These are phyloP conservation scores for Drosophila azteca DNA, from an alignment of 1,140 invertebrate species.

Conservation along the genomic window DNA sequence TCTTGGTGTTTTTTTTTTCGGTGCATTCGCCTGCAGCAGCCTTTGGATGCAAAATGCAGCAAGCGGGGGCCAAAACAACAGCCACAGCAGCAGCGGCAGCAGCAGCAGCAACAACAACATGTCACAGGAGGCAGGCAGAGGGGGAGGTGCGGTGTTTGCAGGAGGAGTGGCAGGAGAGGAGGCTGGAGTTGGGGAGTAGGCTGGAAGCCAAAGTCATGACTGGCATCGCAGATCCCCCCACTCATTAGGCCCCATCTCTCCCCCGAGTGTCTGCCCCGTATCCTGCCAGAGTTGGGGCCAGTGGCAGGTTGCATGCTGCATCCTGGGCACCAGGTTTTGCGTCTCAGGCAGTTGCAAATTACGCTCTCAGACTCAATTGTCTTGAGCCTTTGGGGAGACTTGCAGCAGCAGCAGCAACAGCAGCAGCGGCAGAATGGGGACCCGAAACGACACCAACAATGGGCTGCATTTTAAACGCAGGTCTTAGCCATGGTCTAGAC, in stretches of 20 bases:
- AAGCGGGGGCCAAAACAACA: constrained; percentile 60
- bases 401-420: constrained; percentile 25
- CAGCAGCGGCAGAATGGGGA: constrained; percentile 44
- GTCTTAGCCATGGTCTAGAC: constrained; percentile 71
- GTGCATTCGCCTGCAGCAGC: constrained; percentile 73
- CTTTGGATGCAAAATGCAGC: constrained; percentile 72
- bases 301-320: constrained; percentile 36
- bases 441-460: constrained; percentile 66
- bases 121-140: constrained; percentile 41
- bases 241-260: constrained; percentile 69
- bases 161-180: constrained; percentile 10
- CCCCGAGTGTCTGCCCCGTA: constrained; percentile 49
- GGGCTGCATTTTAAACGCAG: constrained; percentile 74
- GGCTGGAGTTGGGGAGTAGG: neutral
- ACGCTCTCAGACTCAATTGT: constrained; percentile 80
- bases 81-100: constrained; percentile 1
- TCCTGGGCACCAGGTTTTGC: constrained; percentile 49
- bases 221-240: constrained; percentile 35
- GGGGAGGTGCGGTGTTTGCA: constrained; percentile 1
- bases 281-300: constrained; percentile 45
- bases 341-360: constrained; percentile 81
- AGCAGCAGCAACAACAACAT: constrained; percentile 37
- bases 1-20: constrained; percentile 57
- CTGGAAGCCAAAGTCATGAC: constrained; percentile 52
- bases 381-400: constrained; percentile 68